These are phyloP conservation scores for Hyalella azteca DNA, from an alignment of 2,888 invertebrate genomes.

Conservation along the genomic window DNA sequence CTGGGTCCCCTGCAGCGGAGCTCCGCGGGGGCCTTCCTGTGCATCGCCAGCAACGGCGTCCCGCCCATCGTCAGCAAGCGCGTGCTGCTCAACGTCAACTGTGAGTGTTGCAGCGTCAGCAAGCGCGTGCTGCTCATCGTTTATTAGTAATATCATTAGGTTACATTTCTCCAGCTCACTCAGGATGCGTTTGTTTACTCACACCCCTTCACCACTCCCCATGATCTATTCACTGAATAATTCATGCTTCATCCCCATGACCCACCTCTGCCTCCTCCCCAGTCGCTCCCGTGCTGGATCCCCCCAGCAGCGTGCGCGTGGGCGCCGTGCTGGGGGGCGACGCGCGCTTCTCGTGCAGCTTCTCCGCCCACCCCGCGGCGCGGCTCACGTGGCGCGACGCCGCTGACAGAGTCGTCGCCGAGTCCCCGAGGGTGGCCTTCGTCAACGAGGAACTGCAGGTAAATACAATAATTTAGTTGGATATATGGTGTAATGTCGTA, in stretches of 20 bases:
- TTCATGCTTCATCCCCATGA: neutral
- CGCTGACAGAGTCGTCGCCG: neutral
- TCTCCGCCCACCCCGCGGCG: neutral
- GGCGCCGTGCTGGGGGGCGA: neutral
- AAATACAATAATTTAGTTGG: too few relatives aligned
- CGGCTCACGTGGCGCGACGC: neutral
- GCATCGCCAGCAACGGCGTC: conserved; percentile 33
- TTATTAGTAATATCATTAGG: neutral
- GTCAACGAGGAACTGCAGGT: neutral
- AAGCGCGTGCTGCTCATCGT: neutral
- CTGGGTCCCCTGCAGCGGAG: neutral
- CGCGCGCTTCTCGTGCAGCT: neutral
- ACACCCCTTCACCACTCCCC: neutral
- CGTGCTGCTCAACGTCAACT: conserved; percentile 14
- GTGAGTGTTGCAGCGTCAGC: neutral
- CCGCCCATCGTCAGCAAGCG: conserved; percentile 36
- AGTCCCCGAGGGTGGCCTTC: neutral
- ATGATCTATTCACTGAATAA: neutral
- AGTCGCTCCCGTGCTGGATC: conserved; percentile 7
- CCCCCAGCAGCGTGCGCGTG: neutral
- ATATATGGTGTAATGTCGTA: too few relatives aligned
- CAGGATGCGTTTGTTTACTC: neutral
- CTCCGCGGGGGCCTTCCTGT: conserved; percentile 15
- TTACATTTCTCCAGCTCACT: neutral
- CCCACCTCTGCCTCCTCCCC: neutral